phyloP scores from a whole-genome alignment of 1,140 invertebrate species.

The Holotrichia oblita region DNA sequence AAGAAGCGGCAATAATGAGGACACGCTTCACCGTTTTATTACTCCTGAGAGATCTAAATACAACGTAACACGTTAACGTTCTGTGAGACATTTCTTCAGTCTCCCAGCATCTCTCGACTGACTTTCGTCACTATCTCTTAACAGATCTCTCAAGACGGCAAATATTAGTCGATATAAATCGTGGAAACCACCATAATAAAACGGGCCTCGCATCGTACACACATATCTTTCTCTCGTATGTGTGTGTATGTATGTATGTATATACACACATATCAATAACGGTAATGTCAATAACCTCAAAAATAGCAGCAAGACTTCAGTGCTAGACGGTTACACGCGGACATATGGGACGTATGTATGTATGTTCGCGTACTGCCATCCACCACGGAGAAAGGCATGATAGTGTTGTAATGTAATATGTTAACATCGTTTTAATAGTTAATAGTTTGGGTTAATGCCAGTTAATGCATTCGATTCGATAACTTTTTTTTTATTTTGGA shows the following conservation, averaged over 20 bases:
- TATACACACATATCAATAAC: not conserved
- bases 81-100: too few species aligned
- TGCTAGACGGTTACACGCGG: not conserved
- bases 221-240: not conserved
- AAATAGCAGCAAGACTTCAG: not conserved
- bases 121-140: not conserved
- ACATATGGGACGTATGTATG: not conserved
- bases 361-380: too few species aligned
- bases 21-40: too few species aligned
- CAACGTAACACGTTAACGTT: too few species aligned
- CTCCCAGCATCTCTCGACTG: not conserved
- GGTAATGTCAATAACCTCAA: conserved; percentile 12
- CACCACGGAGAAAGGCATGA: too few species aligned
- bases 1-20: too few species aligned
- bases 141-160: conserved; percentile 11
- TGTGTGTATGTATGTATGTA: not conserved
- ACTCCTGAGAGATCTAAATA: too few species aligned
- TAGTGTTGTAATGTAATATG: too few species aligned
- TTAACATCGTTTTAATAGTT: too few species aligned
- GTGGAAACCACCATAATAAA: conserved; percentile 12
- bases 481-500: too few species aligned
- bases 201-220: not conserved
- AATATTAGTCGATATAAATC: conserved; percentile 18
- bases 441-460: too few species aligned
- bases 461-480: too few species aligned